phyloP scores from a whole-genome alignment of 2,888 invertebrate species.

The Nebria salina region DNA sequence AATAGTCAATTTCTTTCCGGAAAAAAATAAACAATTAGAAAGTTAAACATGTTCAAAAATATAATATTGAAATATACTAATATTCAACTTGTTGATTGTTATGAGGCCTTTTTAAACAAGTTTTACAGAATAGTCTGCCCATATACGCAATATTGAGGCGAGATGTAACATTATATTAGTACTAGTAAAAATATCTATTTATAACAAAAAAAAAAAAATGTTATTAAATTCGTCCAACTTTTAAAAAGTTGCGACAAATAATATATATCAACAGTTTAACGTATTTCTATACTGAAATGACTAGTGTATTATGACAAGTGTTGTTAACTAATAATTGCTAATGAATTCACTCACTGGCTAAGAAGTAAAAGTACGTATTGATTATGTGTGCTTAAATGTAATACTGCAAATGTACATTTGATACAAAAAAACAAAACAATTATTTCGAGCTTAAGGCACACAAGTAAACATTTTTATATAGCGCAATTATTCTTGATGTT shows the following conservation, averaged over 20 bases:
- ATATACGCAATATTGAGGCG: slow-evolving; percentile 6
- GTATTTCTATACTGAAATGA: neutral
- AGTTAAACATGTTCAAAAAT: slow-evolving; percentile 1
- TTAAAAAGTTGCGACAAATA: neutral
- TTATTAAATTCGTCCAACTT: neutral
- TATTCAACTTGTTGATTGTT: slow-evolving; percentile 33
- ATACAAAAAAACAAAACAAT: neutral
- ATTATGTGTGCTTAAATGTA: slow-evolving; percentile 14
- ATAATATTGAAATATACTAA: slow-evolving; percentile 18
- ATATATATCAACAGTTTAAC: neutral
- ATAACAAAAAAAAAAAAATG: slow-evolving; percentile 11
- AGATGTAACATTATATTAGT: slow-evolving; percentile 12
- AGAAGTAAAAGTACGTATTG: slow-evolving; percentile 4
- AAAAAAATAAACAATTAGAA: neutral
- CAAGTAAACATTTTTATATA: slow-evolving; percentile 26
- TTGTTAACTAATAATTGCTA: neutral
- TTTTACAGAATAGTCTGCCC: slow-evolving; percentile 11
- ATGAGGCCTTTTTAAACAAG: slow-evolving; percentile 35
- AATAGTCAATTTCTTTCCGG: slow-evolving; percentile 14
- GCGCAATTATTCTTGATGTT: slow-evolving; percentile 35
- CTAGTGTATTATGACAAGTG: neutral
- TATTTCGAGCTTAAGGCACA: slow-evolving; percentile 26
- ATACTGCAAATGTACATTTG: neutral
- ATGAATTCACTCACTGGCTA: slow-evolving; percentile 15
- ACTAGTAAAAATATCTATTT: slow-evolving; percentile 7